These are phyloP conservation scores for Falco rusticolus DNA, from an alignment of 2,797 vertebrate genomes.

Conservation along the genomic window DNA sequence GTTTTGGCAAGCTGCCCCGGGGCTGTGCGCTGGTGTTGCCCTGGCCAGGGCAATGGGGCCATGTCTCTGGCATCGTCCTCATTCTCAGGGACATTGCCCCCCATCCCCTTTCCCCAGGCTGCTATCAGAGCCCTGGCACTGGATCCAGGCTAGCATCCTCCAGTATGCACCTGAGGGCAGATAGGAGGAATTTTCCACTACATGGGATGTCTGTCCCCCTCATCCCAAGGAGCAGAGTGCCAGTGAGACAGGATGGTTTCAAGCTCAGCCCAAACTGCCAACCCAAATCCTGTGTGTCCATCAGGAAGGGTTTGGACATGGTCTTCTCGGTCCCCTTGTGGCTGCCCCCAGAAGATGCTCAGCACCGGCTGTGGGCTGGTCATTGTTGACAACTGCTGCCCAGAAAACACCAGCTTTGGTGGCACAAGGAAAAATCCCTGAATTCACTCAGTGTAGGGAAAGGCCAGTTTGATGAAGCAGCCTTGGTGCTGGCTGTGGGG, in stretches of 20 bases:
- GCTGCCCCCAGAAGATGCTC: background rate
- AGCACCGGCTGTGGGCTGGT: background rate
- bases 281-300: background rate
- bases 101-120: background rate
- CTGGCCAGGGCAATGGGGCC: background rate
- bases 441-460: rapidly evolving
- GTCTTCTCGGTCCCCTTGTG: background rate
- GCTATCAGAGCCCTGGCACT: background rate
- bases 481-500: background rate
- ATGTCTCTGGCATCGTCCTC: rapidly evolving
- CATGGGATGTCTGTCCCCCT: background rate
- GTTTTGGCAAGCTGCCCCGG: rapidly evolving
- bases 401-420: background rate
- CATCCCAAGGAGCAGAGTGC: background rate
- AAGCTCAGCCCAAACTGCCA: background rate
- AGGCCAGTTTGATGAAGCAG: background rate
- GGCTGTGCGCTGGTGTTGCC: background rate
- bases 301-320: background rate
- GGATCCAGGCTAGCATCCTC: background rate
- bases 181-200: background rate
- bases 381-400: background rate
- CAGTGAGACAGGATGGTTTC: background rate
- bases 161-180: background rate
- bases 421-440: background rate
- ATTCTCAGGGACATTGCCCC: background rate